These are phyloP conservation scores for Peromyscus melanophrys DNA, from an alignment of 2,797 vertebrate species.

Conservation along the genomic window DNA sequence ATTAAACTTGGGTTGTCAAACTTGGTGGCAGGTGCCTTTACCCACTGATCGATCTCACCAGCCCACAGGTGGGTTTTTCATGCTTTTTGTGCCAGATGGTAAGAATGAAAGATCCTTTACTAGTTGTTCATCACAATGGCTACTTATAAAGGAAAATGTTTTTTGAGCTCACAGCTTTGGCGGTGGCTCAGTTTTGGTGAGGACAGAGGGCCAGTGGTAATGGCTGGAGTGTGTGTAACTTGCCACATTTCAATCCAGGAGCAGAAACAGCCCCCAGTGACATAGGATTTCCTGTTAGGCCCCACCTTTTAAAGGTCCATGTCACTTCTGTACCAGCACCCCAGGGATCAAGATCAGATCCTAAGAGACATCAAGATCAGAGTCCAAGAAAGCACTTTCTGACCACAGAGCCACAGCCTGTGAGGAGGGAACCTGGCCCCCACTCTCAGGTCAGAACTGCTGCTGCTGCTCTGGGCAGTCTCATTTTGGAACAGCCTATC, in stretches of 20 bases:
- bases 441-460: not conserved
- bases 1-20: not conserved
- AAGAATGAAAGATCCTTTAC: not conserved
- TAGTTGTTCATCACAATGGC: not conserved
- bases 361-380: not conserved
- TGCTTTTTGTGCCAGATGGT: not conserved
- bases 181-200: not conserved
- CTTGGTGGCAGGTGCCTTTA: not conserved
- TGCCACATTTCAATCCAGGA: not conserved
- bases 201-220: not conserved
- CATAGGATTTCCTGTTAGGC: not conserved
- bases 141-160: not conserved
- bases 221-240: not conserved
- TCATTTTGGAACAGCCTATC: not conserved
- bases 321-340: not conserved
- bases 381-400: not conserved
- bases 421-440: not conserved
- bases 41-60: too few species aligned
- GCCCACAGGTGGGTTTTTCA: not conserved
- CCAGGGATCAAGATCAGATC: not conserved
- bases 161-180: not conserved
- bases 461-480: rapidly evolving
- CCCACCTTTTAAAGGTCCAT: not conserved
- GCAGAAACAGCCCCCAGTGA: not conserved
- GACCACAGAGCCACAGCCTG: not conserved